Percentiles rank a stretch among this genome's conserved stretches.
Conservation (phyloP, 2,888 invertebrate genomes). For the Anticlea derivata region DNA sequence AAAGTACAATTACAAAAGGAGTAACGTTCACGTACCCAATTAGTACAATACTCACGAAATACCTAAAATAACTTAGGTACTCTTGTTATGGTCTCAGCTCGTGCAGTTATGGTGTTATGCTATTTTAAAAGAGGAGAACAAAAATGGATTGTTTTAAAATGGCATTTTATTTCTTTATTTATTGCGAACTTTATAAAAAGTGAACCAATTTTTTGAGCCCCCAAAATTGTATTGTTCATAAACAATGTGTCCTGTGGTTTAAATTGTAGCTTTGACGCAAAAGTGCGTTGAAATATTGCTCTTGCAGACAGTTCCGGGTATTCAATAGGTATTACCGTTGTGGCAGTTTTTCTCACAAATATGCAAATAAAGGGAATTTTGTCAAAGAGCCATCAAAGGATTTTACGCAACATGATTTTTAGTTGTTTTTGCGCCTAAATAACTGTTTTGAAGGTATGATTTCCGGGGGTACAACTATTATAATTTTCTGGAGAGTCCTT, state of each 20-base stretch:
- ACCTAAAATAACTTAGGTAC: too few species aligned
- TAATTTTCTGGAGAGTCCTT: too few species aligned
- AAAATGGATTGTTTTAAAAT: constrained; percentile 3
- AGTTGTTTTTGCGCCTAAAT: constrained; percentile 2
- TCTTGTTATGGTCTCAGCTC: too few species aligned
- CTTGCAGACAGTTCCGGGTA: constrained; percentile 26
- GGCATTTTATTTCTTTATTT: neutral
- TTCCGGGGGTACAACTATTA: too few species aligned
- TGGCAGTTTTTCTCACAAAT: constrained; percentile 21
- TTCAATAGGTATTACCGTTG: constrained; percentile 14
- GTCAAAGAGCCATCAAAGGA: constrained; percentile 25
- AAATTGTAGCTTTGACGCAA: constrained; percentile 26
- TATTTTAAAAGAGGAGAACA: neutral
- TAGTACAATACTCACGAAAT: too few species aligned
- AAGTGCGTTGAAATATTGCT: constrained; percentile 25
- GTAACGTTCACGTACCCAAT: too few species aligned
- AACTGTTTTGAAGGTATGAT: too few species aligned
- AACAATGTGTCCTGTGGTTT: constrained; percentile 32
- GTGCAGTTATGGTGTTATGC: too few species aligned
- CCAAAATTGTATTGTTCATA: constrained; percentile 17
- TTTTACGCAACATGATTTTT: constrained; percentile 4
- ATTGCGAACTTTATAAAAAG: constrained; percentile 35
- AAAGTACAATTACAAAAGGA: too few species aligned
- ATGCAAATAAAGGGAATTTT: constrained; percentile 25
- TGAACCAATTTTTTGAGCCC: constrained; percentile 32